phyloP scores from a whole-genome alignment of 1,140 invertebrate species.

The Choristoneura fumiferana region DNA sequence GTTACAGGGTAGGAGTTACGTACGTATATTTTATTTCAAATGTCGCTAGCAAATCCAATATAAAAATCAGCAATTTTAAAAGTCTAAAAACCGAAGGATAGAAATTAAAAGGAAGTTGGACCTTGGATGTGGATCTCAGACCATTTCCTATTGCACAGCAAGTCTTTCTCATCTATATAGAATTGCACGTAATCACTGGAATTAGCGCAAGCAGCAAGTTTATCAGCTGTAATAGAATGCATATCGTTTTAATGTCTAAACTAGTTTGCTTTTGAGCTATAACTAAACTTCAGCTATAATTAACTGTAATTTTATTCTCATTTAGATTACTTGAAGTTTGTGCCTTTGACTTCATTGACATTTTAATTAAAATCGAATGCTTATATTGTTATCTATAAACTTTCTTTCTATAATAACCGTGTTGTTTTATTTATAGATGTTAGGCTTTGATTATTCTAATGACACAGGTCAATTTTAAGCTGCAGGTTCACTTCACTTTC shows the following conservation, averaged over 20 bases:
- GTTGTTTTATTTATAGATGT: background rate
- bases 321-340: background rate
- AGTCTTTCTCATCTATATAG: constrained; percentile 1
- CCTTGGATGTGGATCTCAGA: too few relatives aligned
- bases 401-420: background rate
- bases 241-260: constrained; percentile 10
- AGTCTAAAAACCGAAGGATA: too few relatives aligned
- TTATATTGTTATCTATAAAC: too few relatives aligned
- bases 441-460: background rate
- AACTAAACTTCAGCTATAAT: constrained; percentile 12
- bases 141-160: background rate
- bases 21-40: too few relatives aligned
- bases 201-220: constrained; percentile 4
- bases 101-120: too few relatives aligned
- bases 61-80: too few relatives aligned
- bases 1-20: too few relatives aligned
- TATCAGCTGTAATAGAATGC: constrained; percentile 8
- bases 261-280: constrained; percentile 2
- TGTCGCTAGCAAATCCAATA: too few relatives aligned
- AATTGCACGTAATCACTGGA: constrained; percentile 9
- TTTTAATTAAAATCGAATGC: too few relatives aligned
- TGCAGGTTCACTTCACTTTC: constrained; percentile 35
- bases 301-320: constrained; percentile 22
- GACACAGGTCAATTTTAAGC: constrained; percentile 10
- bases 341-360: too few relatives aligned